Conservation (phyloP, 2,113 vertebrate genomes). For the Craseonycteris thonglongyai region DNA sequence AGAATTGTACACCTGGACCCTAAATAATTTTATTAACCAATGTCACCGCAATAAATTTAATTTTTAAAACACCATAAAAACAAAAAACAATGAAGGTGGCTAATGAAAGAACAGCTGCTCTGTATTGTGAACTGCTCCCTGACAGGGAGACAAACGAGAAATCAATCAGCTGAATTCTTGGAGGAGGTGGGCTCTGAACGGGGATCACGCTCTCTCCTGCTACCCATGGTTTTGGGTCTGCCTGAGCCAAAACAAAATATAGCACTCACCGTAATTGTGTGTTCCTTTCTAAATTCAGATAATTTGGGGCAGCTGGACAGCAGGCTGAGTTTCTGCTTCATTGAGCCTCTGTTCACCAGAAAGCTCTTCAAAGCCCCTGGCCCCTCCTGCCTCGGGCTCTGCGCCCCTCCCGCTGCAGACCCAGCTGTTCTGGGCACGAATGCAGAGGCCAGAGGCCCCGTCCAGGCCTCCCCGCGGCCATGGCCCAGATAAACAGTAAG, state of each 20-base stretch:
- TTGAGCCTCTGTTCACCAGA: not conserved
- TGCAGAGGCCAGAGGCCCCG: not conserved
- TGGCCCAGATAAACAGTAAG: not conserved
- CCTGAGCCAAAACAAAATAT: not conserved
- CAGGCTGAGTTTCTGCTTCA: not conserved
- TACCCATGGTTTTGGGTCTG: not conserved
- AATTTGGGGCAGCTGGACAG: not conserved
- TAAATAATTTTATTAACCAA: too few species aligned
- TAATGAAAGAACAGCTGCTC: not conserved
- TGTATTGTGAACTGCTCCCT: not conserved
- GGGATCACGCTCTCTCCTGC: not conserved
- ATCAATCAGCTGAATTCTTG: not conserved
- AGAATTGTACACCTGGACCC: too few species aligned
- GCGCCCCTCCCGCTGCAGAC: accelerated
- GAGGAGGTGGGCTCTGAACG: not conserved
- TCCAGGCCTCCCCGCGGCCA: not conserved
- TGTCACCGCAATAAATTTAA: too few species aligned
- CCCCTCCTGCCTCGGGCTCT: not conserved
- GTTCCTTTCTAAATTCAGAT: not conserved
- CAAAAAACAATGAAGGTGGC: not conserved
- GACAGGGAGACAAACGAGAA: not conserved
- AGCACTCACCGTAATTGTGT: not conserved
- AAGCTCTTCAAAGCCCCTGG: not conserved
- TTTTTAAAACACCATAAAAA: too few species aligned
- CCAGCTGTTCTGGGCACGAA: not conserved